phyloP scores from a whole-genome alignment of 2,888 invertebrate genomes.

The Coecobrya sp. region DNA sequence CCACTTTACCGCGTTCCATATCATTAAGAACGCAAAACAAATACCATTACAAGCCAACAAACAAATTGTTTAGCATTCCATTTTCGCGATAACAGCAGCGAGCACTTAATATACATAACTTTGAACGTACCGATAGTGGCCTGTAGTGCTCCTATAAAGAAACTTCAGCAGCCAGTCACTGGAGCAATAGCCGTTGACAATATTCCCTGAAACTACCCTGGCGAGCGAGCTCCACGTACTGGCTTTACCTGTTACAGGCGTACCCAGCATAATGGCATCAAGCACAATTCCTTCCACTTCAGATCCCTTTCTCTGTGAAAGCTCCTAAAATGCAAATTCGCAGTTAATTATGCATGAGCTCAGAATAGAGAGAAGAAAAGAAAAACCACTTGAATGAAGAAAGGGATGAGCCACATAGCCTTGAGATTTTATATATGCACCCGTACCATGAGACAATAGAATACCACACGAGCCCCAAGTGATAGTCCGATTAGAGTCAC shows the following conservation, averaged over 20 bases:
- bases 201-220: constrained; percentile 90
- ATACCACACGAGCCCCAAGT: constrained; percentile 91
- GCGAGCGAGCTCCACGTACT: constrained; percentile 89
- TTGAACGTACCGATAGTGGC: constrained; percentile 88
- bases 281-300: constrained; percentile 90
- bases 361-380: constrained; percentile 57
- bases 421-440: constrained; percentile 66
- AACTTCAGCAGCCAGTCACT: constrained; percentile 91
- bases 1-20: background rate
- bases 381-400: constrained; percentile 56
- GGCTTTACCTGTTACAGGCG: constrained; percentile 89
- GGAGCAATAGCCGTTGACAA: constrained; percentile 91
- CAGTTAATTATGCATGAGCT: constrained; percentile 76
- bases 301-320: constrained; percentile 88
- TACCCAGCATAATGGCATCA: constrained; percentile 91
- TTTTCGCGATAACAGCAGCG: constrained; percentile 9
- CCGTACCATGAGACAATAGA: constrained; percentile 90
- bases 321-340: constrained; percentile 87
- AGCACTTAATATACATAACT: background rate
- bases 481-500: constrained; percentile 91
- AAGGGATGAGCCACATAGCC: constrained; percentile 50
- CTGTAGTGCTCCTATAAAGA: constrained; percentile 90
- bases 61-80: background rate
- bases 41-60: background rate
- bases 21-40: constrained; percentile 13